Evolutionary conservation across 2,888 invertebrate genomes (phyloP).

Genomic region (Plebejus melissa): DNA sequence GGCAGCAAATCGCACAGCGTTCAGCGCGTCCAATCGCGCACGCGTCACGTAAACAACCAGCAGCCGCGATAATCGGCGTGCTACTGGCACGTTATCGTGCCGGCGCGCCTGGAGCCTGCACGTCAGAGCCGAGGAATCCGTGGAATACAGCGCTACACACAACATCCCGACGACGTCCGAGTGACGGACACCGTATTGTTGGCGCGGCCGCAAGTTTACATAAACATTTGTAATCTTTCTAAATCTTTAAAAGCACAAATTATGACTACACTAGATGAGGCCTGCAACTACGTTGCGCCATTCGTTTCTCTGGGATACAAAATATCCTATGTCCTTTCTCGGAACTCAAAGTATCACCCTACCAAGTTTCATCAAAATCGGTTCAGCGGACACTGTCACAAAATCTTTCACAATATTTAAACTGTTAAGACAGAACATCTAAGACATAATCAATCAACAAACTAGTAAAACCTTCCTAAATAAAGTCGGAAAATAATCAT

Average conservation of each 20-base stretch:
- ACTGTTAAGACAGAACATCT: background rate
- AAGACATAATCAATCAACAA: background rate
- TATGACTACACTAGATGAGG: background rate
- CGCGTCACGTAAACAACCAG: constrained; percentile 36
- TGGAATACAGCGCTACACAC: constrained; percentile 36
- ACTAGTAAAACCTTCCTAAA: background rate
- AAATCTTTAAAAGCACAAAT: background rate
- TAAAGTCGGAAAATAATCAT: background rate
- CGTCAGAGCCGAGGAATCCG: constrained; percentile 41
- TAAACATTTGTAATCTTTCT: background rate
- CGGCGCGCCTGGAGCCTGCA: constrained; percentile 63
- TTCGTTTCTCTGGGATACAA: no score
- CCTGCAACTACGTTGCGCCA: no score
- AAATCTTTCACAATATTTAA: background rate
- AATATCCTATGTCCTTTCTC: no score
- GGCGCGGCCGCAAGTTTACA: background rate
- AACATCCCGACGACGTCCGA: constrained; percentile 35
- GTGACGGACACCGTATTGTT: background rate
- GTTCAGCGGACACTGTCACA: background rate
- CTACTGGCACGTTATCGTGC: constrained; percentile 74
- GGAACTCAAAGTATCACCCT: no score
- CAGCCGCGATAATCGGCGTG: constrained; percentile 75
- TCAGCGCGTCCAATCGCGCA: constrained; percentile 32
- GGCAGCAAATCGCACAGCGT: background rate
- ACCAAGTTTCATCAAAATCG: no score